Percentiles rank a stretch among this genome's conserved stretches.
Evolutionary conservation across 2,888 invertebrate genomes (phyloP).

Genomic region (Protonemura montana): DNA sequence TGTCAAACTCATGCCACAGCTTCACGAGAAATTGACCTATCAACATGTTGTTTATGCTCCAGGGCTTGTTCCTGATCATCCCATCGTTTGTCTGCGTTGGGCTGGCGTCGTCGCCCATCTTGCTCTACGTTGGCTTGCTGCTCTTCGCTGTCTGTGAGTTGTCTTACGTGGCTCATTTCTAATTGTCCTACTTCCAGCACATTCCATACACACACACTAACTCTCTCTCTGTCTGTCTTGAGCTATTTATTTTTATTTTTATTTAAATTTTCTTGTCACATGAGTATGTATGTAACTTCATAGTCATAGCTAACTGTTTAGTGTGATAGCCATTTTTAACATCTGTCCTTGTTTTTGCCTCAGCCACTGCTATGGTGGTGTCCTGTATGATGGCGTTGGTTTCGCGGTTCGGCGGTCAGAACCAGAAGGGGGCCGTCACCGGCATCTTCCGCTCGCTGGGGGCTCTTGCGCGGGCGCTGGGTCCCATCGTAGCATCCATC

Average conservation of each 20-base stretch:
- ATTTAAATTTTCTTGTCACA: not conserved
- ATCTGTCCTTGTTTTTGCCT: constrained; percentile 47
- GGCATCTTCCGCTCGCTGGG: constrained; percentile 95
- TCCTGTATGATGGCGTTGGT: constrained; percentile 94
- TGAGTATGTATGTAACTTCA: too few relatives aligned
- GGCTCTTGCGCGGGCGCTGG: constrained; percentile 89
- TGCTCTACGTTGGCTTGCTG: constrained; percentile 83
- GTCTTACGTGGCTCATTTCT: not conserved
- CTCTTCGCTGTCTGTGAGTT: constrained; percentile 90
- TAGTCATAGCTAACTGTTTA: too few relatives aligned
- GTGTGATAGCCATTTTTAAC: too few relatives aligned
- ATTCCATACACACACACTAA: not conserved
- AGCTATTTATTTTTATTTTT: not conserved
- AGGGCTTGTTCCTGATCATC: constrained; percentile 84
- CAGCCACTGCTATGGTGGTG: constrained; percentile 91
- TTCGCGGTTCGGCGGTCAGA: constrained; percentile 80
- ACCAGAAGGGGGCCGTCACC: constrained; percentile 90
- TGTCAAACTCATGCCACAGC: too few relatives aligned
- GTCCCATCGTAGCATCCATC: constrained; percentile 87
- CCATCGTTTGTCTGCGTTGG: constrained; percentile 88
- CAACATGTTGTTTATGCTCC: constrained; percentile 52
- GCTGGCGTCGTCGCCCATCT: constrained; percentile 65
- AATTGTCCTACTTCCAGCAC: not conserved
- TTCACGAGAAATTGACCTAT: too few relatives aligned
- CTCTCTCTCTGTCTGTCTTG: not conserved